phyloP scores from a whole-genome alignment of 2,797 vertebrate genomes.

The Diceros bicornis region DNA sequence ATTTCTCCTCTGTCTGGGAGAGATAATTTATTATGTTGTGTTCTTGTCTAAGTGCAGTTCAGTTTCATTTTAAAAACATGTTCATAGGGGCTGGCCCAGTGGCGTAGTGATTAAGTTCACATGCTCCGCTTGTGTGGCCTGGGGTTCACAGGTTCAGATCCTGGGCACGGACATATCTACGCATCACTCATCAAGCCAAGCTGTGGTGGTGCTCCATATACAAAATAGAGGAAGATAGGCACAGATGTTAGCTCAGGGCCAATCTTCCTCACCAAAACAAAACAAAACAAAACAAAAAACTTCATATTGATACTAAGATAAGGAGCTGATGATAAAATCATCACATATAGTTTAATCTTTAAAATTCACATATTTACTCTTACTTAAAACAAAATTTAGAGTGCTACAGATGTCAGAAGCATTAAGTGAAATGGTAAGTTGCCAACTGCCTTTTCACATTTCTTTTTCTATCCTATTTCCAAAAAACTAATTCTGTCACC shows the following conservation, averaged over 20 bases:
- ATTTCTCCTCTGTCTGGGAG: constrained; percentile 46
- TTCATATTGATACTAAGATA: constrained; percentile 32
- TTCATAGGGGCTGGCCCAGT: not conserved
- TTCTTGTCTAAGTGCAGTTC: constrained; percentile 51
- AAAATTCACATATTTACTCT: not conserved
- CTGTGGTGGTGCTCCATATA: too few relatives aligned
- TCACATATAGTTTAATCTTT: not conserved
- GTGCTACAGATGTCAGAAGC: not conserved
- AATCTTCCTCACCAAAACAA: too few relatives aligned
- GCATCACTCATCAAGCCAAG: too few relatives aligned
- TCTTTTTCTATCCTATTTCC: not conserved
- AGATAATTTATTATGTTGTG: constrained; percentile 45
- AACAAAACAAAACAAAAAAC: too few relatives aligned
- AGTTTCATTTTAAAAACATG: constrained; percentile 67
- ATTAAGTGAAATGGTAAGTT: not conserved
- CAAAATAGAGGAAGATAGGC: too few relatives aligned
- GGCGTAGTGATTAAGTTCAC: too few relatives aligned
- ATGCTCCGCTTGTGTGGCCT: too few relatives aligned
- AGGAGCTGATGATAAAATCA: not conserved
- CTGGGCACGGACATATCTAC: too few relatives aligned
- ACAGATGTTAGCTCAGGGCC: too few relatives aligned
- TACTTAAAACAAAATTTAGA: not conserved
- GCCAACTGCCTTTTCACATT: not conserved
- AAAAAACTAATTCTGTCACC: not conserved
- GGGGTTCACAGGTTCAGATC: too few relatives aligned